Base-by-base conservation (phyloP, 1,140 invertebrate genomes). In the Meloidogyne floridensis region DNA sequence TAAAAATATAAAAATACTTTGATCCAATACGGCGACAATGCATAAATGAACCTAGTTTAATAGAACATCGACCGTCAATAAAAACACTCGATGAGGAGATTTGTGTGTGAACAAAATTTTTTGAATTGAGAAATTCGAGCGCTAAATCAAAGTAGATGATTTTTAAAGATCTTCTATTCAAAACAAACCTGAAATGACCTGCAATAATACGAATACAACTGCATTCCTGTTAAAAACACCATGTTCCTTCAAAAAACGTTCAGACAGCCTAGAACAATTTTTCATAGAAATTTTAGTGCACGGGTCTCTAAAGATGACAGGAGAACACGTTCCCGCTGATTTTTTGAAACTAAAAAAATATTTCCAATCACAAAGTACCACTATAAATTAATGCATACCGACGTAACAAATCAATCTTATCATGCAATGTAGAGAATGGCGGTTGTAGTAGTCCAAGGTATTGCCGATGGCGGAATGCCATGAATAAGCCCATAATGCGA, bases 401-500 rank as follows among this genome's bases (percentile, higher is more conserved):
- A 43, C 72, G 65, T n/a, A 79, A 20, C 11, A 79, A 20, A 18
- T 79, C 77, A 79, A 79, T 79, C 43, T 71, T 79, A 9, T 79
- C 51, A 20, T 47, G 77, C n/a, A 79, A 51, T 20, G 65, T 72
- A 51, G 56, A 69, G 47, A 79, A 79, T 7, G 77, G 77, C 6
- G 77, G 65, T 8, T 71, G 65, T 10, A 79, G n/a, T 72, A 79
- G n/a, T 43, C 77, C 77, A 10, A 79, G 13, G 59, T 69, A 79
- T 72, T 79, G 77, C 15, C 77, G 77, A 71, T 79, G 77, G 8
- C 77, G 56, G n/a, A 79, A 79, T 32, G 77, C 77, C n/a, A 72
- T 10, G n/a, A 79, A 79, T 51, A 79, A 72, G 8, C 77, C 77
- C 54, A 79, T 72, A 18, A 71, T 72, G 59, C 53, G 71, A 11